Percentiles rank a stretch among this genome's conserved stretches.
Evolutionary conservation across 2,888 invertebrate genomes (phyloP).

Genomic region (Stratiomys singularior): DNA sequence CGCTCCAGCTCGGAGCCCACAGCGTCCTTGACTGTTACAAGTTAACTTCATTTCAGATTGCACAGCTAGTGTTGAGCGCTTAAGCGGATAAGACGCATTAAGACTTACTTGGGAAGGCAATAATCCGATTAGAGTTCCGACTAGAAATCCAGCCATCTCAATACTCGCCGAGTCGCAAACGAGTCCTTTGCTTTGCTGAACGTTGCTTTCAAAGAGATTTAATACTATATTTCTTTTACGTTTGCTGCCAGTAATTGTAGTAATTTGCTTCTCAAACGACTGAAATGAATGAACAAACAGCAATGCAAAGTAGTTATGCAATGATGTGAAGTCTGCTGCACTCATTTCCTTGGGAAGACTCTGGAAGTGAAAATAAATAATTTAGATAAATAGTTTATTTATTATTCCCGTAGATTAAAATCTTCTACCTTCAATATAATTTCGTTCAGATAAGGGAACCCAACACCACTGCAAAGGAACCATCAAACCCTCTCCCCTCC

Average conservation of each 20-base stretch:
- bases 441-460: too few relatives aligned
- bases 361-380: too few relatives aligned
- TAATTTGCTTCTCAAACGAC: background rate
- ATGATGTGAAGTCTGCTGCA: too few relatives aligned
- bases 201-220: background rate
- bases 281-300: background rate
- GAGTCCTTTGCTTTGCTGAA: background rate
- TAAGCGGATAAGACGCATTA: constrained; percentile 37
- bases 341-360: too few relatives aligned
- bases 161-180: background rate
- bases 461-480: too few relatives aligned
- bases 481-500: too few relatives aligned
- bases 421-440: too few relatives aligned
- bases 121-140: constrained; percentile 31
- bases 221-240: background rate
- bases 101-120: constrained; percentile 26
- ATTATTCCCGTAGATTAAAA: too few relatives aligned
- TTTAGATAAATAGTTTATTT: too few relatives aligned
- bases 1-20: background rate
- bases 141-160: constrained; percentile 21
- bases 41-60: constrained; percentile 19
- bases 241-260: background rate
- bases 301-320: too few relatives aligned
- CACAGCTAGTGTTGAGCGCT: constrained; percentile 15
- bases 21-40: background rate